A percentile compares a stretch with the other conserved stretches of the same genome.
These are phyloP conservation scores for Aeoliscus strigatus DNA, from an alignment of 2,797 vertebrate genomes.

Conservation along the genomic window DNA sequence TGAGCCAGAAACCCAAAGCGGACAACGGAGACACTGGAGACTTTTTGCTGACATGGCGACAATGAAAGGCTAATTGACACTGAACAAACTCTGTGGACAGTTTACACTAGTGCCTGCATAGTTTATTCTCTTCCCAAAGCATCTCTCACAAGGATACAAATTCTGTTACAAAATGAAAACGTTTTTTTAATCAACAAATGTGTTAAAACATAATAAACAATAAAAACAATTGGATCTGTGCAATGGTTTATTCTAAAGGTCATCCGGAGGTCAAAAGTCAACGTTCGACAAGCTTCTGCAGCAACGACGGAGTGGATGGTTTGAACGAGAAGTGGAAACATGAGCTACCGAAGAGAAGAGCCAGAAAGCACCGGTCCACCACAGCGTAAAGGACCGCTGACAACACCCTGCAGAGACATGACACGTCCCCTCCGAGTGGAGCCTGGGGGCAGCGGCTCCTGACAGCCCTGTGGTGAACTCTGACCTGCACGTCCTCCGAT, in stretches of 20 bases:
- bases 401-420: conserved; percentile 21
- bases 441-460: conserved; percentile 24
- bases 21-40: conserved; percentile 13
- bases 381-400: conserved; percentile 27
- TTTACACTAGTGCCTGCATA: conserved; percentile 64
- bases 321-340: conserved; percentile 33
- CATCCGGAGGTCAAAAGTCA: conserved; percentile 61
- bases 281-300: conserved; percentile 47
- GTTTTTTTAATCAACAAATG: conserved; percentile 47
- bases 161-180: conserved; percentile 57
- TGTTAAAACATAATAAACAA: conserved; percentile 64
- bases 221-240: conserved; percentile 62
- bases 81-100: conserved; percentile 15
- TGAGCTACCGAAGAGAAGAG: conserved; percentile 35
- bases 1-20: conserved; percentile 16
- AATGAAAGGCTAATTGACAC: conserved; percentile 17
- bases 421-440: conserved; percentile 3
- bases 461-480: conserved; percentile 22
- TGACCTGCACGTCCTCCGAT: conserved; percentile 19
- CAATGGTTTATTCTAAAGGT: conserved; percentile 71
- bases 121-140: conserved; percentile 68
- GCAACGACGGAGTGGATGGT: conserved; percentile 33
- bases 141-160: conserved; percentile 53
- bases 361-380: conserved; percentile 56
- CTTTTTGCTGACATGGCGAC: conserved; percentile 15